Percentiles rank a stretch among this genome's conserved stretches.
These are phyloP conservation scores for Pogonocichla stellata DNA, from an alignment of 2,113 vertebrate species.

Conservation along the genomic window DNA sequence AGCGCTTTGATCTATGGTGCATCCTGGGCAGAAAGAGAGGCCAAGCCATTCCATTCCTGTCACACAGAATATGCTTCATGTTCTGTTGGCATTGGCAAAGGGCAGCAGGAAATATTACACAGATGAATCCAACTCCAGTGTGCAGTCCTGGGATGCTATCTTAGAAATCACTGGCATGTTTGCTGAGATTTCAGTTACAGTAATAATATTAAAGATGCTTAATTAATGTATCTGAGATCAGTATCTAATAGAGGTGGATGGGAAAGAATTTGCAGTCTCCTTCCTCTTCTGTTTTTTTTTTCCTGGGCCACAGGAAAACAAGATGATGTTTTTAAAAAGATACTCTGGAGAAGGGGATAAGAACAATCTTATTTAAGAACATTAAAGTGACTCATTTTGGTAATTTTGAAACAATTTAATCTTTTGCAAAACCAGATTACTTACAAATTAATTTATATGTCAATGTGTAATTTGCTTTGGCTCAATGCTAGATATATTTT, in stretches of 20 bases:
- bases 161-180: neutral
- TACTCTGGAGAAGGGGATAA: neutral
- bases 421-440: neutral
- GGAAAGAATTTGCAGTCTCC: neutral
- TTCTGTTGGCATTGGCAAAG: neutral
- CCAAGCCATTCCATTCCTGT: constrained; percentile 44
- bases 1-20: neutral
- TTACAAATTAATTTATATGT: neutral
- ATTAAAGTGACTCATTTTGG: neutral
- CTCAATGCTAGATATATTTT: neutral
- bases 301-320: neutral
- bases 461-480: neutral
- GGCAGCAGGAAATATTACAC: neutral
- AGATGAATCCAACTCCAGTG: neutral
- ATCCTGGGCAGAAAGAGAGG: constrained; percentile 9
- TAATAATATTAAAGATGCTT: neutral
- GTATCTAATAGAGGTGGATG: neutral
- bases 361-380: neutral
- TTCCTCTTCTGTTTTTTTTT: neutral
- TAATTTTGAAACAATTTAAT: neutral
- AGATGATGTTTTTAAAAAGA: neutral
- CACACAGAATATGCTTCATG: constrained; percentile 3
- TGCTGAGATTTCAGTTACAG: neutral
- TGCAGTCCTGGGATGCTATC: neutral
- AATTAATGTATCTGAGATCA: neutral